Conservation (phyloP, 2,113 vertebrate genomes). For the Scytalopus superciliaris region DNA sequence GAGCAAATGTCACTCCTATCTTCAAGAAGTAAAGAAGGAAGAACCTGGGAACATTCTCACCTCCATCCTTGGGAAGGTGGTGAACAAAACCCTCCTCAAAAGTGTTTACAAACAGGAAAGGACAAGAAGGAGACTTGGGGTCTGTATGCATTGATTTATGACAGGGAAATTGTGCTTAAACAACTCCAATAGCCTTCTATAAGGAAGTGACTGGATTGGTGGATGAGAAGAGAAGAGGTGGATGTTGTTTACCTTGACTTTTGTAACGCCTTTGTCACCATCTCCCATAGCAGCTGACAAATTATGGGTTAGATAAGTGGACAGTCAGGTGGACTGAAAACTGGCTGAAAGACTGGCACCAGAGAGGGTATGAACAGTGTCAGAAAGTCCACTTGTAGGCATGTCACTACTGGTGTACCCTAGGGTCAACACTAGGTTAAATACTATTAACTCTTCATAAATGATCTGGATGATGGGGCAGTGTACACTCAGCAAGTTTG, state of each 20-base stretch:
- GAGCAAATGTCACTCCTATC: neutral
- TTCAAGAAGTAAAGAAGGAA: neutral
- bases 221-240: neutral
- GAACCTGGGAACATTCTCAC: neutral
- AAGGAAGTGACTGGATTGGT: neutral
- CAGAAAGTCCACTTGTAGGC: neutral
- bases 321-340: neutral
- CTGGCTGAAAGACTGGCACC: neutral
- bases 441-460: neutral
- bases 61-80: neutral
- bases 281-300: neutral
- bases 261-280: neutral
- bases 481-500: neutral
- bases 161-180: neutral
- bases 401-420: neutral
- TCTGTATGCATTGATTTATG: neutral
- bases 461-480: neutral
- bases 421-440: neutral
- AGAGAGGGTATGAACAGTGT: neutral
- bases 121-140: neutral
- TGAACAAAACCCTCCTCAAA: neutral
- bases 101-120: neutral
- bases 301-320: neutral
- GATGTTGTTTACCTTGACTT: neutral
- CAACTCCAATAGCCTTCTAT: neutral